Evolutionary conservation across 2,888 invertebrate species (phyloP), one percentile per base, ranked within the genome.

Genomic region (Leptinotarsa haldemani): DNA sequence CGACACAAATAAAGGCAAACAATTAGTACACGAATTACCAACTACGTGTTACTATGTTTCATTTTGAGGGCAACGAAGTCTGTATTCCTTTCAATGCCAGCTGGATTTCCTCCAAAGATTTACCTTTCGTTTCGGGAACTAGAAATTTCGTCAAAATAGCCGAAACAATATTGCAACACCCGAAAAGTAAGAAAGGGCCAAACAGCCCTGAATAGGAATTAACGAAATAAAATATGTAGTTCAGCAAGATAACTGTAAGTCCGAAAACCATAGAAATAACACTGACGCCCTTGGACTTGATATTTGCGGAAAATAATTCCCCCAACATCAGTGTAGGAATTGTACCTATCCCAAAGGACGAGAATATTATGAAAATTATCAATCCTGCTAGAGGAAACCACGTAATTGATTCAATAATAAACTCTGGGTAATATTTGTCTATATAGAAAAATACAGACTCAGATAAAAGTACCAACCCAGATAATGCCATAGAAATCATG

Each of bases 341-440:
- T 9, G 83, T 76, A 15, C 83, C 83, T 30, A 84, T 63, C 22
- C 84, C 84, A 15, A 79, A 75, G 9, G 82, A 80, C 75, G 58
- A 83, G 2, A 78, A 70, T 13, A 81, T 15, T 3, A 83, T 77
- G 73, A 79, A 85, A 1, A 77, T 5, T 2, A 85, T 71, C 81
- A 86, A 80, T n/a, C 84, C 84, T 16, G 77, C 77, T 13, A 85
- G 48, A 5, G 86, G 85, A 61, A 85, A 77, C 84, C 84, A 84
- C 22, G 78, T 77, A 0, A 82, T 13, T 7, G 50, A 40, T 1
- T 69, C 68, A n/a, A 83, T 63, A 75, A 83, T 79, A 7, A 82
- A 67, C 20, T 78, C 73, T 5, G 75, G 66, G 53, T 79, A 67
- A 46, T 77, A 65, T 46, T 80, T 72, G 4, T 79, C 77, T 13